Conservation (phyloP, 2,888 invertebrate genomes). For the Caenorhabditis japonica region DNA sequence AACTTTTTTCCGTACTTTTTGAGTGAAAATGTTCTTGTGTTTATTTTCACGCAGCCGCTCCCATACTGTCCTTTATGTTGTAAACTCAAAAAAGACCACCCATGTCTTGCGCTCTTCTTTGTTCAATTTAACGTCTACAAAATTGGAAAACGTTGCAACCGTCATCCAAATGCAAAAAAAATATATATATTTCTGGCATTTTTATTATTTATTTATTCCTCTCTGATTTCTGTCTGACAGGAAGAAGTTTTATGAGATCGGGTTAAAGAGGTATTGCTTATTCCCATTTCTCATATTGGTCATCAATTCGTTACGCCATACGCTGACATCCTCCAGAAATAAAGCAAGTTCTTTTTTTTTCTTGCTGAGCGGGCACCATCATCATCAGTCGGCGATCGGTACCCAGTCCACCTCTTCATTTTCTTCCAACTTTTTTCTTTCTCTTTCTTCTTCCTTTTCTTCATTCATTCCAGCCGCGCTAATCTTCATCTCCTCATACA, state of each 20-base stretch:
- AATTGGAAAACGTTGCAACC: too few species aligned
- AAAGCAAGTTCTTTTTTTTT: slow-evolving; percentile 46
- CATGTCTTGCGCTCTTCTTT: slow-evolving; percentile 25
- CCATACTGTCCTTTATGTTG: slow-evolving; percentile 20
- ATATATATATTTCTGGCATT: too few species aligned
- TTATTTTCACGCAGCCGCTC: slow-evolving; percentile 6
- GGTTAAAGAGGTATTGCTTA: slow-evolving; percentile 16
- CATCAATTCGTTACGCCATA: slow-evolving; percentile 34
- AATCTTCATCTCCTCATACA: slow-evolving; percentile 51
- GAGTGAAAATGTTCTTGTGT: slow-evolving; percentile 1
- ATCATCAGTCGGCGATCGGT: slow-evolving; percentile 30
- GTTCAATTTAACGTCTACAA: slow-evolving; percentile 27
- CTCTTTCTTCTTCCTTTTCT: slow-evolving; percentile 20
- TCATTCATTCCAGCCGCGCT: slow-evolving; percentile 48
- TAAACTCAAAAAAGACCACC: slow-evolving; percentile 30
- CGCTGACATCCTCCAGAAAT: slow-evolving; percentile 20
- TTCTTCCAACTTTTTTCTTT: neutral
- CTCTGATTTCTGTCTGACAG: slow-evolving; percentile 11
- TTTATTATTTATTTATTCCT: slow-evolving; percentile 2
- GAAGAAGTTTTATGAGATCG: slow-evolving; percentile 22
- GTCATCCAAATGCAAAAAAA: too few species aligned
- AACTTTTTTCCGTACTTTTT: slow-evolving; percentile 1
- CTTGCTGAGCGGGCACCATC: slow-evolving; percentile 34
- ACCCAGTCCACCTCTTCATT: slow-evolving; percentile 45
- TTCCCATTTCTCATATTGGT: too few species aligned